phyloP scores from a whole-genome alignment of 2,888 invertebrate genomes.

The Cremastinae sp. region DNA sequence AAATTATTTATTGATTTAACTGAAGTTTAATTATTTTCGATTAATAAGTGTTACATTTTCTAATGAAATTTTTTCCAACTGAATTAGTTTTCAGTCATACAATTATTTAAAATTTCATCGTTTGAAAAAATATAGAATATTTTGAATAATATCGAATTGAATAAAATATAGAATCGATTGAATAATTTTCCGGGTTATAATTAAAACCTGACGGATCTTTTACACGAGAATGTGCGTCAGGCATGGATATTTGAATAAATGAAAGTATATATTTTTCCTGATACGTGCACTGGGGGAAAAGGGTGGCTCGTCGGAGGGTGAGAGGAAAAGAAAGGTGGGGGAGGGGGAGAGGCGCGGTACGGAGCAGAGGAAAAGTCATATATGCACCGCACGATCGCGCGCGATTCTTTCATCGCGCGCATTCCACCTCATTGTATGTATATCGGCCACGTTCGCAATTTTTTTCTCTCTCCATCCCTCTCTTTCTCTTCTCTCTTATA shows the following conservation, averaged over 20 bases:
- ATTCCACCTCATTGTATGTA: constrained; percentile 76
- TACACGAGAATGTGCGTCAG: too few relatives aligned
- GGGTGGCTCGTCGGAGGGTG: neutral
- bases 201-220: neutral
- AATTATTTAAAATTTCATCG: too few relatives aligned
- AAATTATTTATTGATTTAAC: too few relatives aligned
- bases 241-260: neutral
- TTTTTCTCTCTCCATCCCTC: constrained; percentile 15
- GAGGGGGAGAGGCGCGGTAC: constrained; percentile 17
- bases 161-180: too few relatives aligned
- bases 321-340: constrained; percentile 6
- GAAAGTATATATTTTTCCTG: constrained; percentile 10
- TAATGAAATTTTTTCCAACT: too few relatives aligned
- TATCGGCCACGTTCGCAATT: constrained; percentile 68
- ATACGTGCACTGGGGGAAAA: neutral
- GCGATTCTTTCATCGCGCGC: constrained; percentile 63
- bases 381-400: constrained; percentile 56
- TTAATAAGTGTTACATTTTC: too few relatives aligned
- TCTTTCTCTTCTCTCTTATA: constrained; percentile 25
- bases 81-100: too few relatives aligned
- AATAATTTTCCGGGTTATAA: too few relatives aligned
- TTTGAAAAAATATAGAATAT: too few relatives aligned
- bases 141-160: too few relatives aligned
- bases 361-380: constrained; percentile 50
- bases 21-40: too few relatives aligned